Evolutionary conservation across 2,888 invertebrate species (phyloP), one percentile per base, ranked within the genome.

Genomic region (Synergus gifuensis): DNA sequence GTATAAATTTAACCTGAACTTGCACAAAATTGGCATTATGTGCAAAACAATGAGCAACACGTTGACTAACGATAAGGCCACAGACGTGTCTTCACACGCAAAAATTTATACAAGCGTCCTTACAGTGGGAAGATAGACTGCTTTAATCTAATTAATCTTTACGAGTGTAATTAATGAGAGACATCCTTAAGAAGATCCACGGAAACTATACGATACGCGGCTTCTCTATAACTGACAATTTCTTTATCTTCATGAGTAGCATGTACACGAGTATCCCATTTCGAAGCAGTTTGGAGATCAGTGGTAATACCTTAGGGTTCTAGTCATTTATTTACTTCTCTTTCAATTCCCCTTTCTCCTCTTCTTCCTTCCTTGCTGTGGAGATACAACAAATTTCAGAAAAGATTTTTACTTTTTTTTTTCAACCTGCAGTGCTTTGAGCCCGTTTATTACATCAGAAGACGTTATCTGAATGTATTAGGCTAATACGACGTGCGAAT

Each of bases 201-300:
- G 81, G 85, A 84, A 80, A 82, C 82, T 49, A n/a, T 28, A 54
- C n/a, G 9, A 54, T 73, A 40, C n/a, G 36, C n/a, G 49, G n/a
- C 54, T 73, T 54, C 28, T 16, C 36, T 73, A 54, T 14, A 44
- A 40, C 40, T 58, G 58, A 62, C 44, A 36, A 82, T 82, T 84
- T 85, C 85, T 90, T 90, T 90, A 90, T 90, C 90, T 90, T 86
- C 85, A 87, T 85, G 89, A 88, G 90, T 89, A 90, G 88, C 90
- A 80, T 87, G 88, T 89, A 91, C 91, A 90, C 87, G 91, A 81
- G 87, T 90, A 90, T 91, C 89, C 90, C 91, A 91, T 91, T 90
- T 90, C 89, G 87, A 85, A 79, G 88, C 87, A 88, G 87, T 90
- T 90, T 88, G 88, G 85, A 83, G 87, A 54, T 54, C 73, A 73